Evolutionary conservation across 2,888 invertebrate genomes (phyloP), one percentile per base, ranked within the genome.

Genomic region (Drosophila cognata): DNA sequence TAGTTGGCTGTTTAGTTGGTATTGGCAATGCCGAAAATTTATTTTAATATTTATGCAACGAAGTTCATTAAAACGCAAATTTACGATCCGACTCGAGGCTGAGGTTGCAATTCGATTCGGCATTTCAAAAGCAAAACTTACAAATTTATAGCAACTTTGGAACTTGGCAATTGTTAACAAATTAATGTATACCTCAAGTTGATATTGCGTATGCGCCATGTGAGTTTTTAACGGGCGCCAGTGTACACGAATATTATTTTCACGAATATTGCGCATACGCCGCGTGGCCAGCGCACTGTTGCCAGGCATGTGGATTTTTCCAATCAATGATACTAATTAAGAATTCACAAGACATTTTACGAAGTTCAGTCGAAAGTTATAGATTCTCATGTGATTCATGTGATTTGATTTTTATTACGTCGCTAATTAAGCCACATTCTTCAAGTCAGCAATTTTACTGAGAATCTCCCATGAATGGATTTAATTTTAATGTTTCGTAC

Each of bases 21-120:
- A 81, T 84, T 77, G 81, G 77, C 88, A 89, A 82, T 89, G 89
- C 71, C 88, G 61, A 67, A 64, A 89, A 88, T 88, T 89, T 85
- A 85, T 86, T 88, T 86, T 90, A 86, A 83, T 86, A 86, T 90
- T 86, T 86, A 86, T 86, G 90, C 88, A 74, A 59, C 61, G 87
- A 78, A 86, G 90, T 90, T 90, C 85, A 90, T 86, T 86, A 86
- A 86, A 90, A 71, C 57, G 72, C 61, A 79, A 88, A 86, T 86
- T 86, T 86, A 86, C 72, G 78, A 71, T 52, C 56, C 64, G 63
- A 41, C 60, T 70, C 72, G 85, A 82, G 84, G 84, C 82, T 81
- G 80, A 80, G 78, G 81, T 83, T 84, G 89, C 84, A 87, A 87
- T 87, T 88, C 79, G 71, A 81, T 56, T 78, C 56, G 68, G 75